Base-by-base conservation (phyloP, 2,888 invertebrate genomes). In the Cerastoderma edule region DNA sequence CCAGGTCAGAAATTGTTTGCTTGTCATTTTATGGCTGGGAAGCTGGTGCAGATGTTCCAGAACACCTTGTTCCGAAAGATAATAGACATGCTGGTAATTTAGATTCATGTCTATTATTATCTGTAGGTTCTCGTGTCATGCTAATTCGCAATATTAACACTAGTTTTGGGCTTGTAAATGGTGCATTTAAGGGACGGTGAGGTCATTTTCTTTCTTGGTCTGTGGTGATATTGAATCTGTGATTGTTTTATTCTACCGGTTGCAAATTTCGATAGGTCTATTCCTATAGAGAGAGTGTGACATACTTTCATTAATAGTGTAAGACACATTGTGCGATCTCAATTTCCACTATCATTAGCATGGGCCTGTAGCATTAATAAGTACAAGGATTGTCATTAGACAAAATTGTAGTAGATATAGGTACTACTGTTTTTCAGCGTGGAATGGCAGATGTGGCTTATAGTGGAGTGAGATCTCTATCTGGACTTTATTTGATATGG, bases 401-500 rank as follows among this genome's bases (percentile, higher is more conserved):
- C 13, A 75, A 76, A 35, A 68, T 64, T 33, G 76, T 57, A n/a
- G 63, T 78, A 30, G 75, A 65, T 57, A 28, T 76, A 32, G 73
- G 73, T n/a, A 30, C 24, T 24, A 39, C 69, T 64, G 53, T 75
- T 6, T 79, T 79, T 72, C 70, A 69, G 63, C 73, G 69, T 28
- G 78, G 76, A 30, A 68, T 73, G 77, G 65, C 70, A 48, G 79
- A 83, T 79, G 79, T 83, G 30, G 83, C 79, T 64, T 44, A 72
- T 13, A 83, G 79, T 70, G 39, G 83, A 54, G 72, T 83, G 39
- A 64, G 35, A 53, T 48, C 68, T 24, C 56, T 74, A 30, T 57
- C 57, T 46, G 69, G 69, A 13, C 35, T 69, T 19, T 60, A 22
- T 24, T 24, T 69, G n/a, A 22, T 60, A 22, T 60, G 50, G 24